Base-by-base conservation (phyloP, 2,113 vertebrate genomes). In the Pachycephala philippinensis region DNA sequence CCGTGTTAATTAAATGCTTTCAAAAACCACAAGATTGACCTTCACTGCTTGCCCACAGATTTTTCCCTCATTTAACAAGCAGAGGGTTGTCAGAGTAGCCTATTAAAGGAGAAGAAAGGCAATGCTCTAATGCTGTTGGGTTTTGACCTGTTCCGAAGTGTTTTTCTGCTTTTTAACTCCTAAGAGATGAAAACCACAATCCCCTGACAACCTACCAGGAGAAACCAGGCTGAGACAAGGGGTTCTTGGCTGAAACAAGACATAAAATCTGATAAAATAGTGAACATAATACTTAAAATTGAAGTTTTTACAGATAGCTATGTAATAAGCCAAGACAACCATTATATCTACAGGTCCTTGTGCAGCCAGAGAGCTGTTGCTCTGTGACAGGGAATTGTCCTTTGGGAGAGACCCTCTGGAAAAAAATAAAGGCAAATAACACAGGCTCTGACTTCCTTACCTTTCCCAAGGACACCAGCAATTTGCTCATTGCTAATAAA, bases 1-100 rank as follows among this genome's bases (percentile, higher is more conserved):
- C 95, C 0, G 0, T 74, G 66, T 94, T 95, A 96, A 96, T 95
- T 93, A 92, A 97, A 87, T 75, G 88, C 85, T 93, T 96, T 96
- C 60, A 84, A 20, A 97, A 96, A 23, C 95, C 95, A 71, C 95
- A 96, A 77, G 96, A 80, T n/a, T 90, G 95, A 96, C 94, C 95
- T 95, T 95, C 87, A 2, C 93, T 90, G 90, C 95, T 61, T 93
- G 96, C 95, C 95, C 93, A 88, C 95, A 89, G 92, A 81, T 92
- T 96, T 96, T 86, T 81, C 65, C 86, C 86, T 93, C 81, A 40
- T 93, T 93, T 97, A 94, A 78, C 86, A 92, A 64, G 90, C 80
- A 45, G 20, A 66, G 37, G 68, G 95, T n/a, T 97, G 93, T 87
- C 79, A 84, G 89, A 80, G 57, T 42, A 75, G 81, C 86, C 86